Percentiles rank a stretch among this genome's conserved stretches.
phyloP scores from a whole-genome alignment of 2,797 vertebrate species.

The Eulemur albifrons region DNA sequence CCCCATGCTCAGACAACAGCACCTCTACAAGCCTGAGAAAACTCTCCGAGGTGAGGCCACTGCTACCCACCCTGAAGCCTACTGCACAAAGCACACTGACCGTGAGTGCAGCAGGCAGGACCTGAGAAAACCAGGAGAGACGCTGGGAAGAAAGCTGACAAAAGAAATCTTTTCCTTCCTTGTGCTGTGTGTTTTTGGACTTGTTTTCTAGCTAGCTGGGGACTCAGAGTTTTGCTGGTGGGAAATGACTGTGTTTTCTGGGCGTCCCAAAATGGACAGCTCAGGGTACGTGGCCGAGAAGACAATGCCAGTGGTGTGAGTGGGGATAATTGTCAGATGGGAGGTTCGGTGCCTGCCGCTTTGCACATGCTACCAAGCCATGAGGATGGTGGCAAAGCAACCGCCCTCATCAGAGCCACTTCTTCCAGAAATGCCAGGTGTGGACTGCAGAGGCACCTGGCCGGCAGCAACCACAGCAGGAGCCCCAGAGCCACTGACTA shows the following conservation, averaged over 20 bases:
- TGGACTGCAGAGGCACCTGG: not conserved
- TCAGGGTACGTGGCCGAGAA: not conserved
- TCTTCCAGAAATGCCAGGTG: not conserved
- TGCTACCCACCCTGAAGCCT: not conserved
- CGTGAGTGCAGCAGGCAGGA: too few species aligned
- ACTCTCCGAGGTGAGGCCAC: fast-evolving
- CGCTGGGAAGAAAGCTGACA: not conserved
- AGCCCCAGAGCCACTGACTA: fast-evolving
- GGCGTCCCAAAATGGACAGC: not conserved
- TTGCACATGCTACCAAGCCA: too few species aligned
- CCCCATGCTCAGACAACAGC: not conserved
- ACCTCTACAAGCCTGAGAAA: not conserved
- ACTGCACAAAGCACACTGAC: not conserved
- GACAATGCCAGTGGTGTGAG: not conserved
- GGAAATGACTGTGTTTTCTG: not conserved
- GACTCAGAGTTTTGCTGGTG: not conserved
- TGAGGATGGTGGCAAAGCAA: fast-evolving
- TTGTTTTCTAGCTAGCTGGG: not conserved
- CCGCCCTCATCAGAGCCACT: not conserved
- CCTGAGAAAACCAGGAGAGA: not conserved
- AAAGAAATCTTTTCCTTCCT: not conserved
- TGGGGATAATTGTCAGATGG: fast-evolving
- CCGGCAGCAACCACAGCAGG: not conserved
- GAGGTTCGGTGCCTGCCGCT: not conserved
- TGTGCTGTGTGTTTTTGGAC: not conserved